phyloP scores from a whole-genome alignment of 2,113 vertebrate species.

The Egretta garzetta region DNA sequence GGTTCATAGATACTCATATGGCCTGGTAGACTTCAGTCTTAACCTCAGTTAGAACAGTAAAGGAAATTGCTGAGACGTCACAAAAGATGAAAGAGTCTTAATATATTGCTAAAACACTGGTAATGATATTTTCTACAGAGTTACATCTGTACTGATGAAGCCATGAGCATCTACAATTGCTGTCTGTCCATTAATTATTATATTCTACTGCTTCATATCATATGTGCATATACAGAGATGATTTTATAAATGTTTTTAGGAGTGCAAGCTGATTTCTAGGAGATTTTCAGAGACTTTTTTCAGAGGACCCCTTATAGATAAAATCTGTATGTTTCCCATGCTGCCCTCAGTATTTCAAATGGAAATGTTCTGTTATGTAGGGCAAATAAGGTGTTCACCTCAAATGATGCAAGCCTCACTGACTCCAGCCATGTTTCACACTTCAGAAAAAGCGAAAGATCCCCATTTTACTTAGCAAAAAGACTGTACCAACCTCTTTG shows the following conservation, averaged over 20 bases:
- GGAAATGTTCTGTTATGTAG: background rate
- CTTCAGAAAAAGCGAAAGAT: background rate
- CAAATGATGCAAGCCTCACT: background rate
- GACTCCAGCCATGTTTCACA: background rate
- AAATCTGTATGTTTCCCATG: background rate
- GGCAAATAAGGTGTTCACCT: background rate
- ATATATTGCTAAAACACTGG: background rate
- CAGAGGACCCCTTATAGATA: background rate
- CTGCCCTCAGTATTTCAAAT: background rate
- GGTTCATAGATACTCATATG: background rate
- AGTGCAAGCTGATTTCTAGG: background rate
- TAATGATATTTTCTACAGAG: background rate
- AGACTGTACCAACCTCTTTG: background rate
- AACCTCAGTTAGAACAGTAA: background rate
- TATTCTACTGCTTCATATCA: background rate
- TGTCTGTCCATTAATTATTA: background rate
- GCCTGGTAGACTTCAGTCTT: background rate
- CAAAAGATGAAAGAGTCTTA: background rate
- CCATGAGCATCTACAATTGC: background rate
- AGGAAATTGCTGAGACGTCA: background rate
- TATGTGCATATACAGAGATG: background rate
- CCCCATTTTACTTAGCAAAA: background rate
- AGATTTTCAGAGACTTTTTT: background rate
- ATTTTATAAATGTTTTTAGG: background rate
- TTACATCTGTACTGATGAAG: background rate